A percentile compares a stretch with the other conserved stretches of the same genome.
Conservation (phyloP, 2,113 vertebrate genomes). For the Bombycilla garrulus region DNA sequence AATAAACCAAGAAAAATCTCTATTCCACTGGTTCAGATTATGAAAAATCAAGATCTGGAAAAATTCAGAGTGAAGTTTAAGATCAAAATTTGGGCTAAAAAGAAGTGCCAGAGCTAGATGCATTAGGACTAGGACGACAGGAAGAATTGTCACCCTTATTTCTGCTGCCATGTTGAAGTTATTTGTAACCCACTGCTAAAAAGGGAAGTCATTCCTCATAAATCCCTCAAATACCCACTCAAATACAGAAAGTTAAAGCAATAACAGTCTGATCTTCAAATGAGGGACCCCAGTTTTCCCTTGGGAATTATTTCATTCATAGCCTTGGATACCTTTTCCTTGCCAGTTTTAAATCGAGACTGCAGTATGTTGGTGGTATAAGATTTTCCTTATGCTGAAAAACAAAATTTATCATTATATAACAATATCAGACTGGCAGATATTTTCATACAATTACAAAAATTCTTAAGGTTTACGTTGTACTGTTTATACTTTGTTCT, state of each 20-base stretch:
- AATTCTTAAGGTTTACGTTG: background rate
- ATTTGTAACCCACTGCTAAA: background rate
- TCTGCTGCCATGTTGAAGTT: background rate
- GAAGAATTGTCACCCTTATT: background rate
- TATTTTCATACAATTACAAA: background rate
- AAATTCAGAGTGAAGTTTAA: background rate
- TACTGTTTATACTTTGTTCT: background rate
- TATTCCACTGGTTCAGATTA: background rate
- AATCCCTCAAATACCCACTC: background rate
- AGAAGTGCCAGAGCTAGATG: background rate
- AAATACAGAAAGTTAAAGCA: background rate
- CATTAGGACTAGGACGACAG: background rate
- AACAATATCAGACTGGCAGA: background rate
- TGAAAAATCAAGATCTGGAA: background rate
- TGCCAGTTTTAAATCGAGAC: background rate
- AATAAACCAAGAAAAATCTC: background rate
- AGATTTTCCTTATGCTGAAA: background rate
- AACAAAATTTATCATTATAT: background rate
- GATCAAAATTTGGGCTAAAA: background rate
- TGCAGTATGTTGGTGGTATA: background rate
- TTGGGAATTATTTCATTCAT: background rate
- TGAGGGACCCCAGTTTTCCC: background rate
- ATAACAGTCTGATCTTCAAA: background rate
- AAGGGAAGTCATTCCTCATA: background rate
- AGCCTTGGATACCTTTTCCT: background rate